Evolutionary conservation across 2,797 vertebrate genomes (phyloP), one percentile per base, ranked within the genome.

Genomic region (Ispidina lecontei): DNA sequence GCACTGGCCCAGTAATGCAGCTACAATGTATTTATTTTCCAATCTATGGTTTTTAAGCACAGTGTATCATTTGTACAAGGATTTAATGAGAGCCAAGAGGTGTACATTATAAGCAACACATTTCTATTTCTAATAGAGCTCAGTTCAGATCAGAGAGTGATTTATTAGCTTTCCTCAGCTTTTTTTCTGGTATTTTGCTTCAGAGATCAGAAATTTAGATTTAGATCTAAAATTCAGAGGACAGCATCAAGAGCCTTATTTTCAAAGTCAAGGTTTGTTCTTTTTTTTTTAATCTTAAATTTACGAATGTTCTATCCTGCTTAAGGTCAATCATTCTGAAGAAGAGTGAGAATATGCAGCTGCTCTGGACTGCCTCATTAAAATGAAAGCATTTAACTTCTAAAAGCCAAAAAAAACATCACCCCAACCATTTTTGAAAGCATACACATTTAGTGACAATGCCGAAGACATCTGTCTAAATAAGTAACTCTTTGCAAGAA

Each of bases 11-110:
- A 62, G 87, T 93, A 96, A 96, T 81, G 67, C 77, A 90, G 81
- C 51, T 88, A 49, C 44, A 92, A 94, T 90, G 79, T 75, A 86
- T 80, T 91, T 95, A 94, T 96, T 96, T 97, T 95, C 86, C 88
- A 86, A 64, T 78, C 90, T 83, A 81, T 69, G 65, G 68, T 91
- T 97, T 95, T 96, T 87, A 94, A 95, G 87, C 58, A 95, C 77
- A 85, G 78, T 74, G 9, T 87, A 95, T 97, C 79, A 95, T 89
- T 95, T 96, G 84, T 91, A 76, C 76, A 91, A 92, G 72, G 67
- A 64, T 93, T 96, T 95, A 94, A 92, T 92, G 87, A 96, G 95
- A 97, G 83, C 93, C 73, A 82, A 93, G 89, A 97, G 84, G 74
- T 90, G 22, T 54, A 70, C 51, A n/a, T 86, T 90, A 84, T 54